Base-by-base conservation (phyloP, 2,113 vertebrate genomes). In the Barbus barbus region DNA sequence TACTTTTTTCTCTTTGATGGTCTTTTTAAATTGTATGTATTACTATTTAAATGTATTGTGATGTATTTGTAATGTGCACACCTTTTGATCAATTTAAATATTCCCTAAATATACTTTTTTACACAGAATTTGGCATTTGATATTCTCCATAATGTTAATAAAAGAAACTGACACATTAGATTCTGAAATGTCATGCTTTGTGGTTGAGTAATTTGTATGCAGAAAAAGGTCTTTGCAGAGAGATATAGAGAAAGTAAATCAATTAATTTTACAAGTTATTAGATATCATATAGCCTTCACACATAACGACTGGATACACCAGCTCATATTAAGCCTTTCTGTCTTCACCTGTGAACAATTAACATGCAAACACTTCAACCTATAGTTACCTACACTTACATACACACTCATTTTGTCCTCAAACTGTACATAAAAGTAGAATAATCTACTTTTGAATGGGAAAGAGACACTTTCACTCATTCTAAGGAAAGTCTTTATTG, bases 401-500 rank as follows among this genome's bases (percentile, higher is more conserved):
- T n/a, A n/a, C n/a, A n/a, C n/a, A n/a, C n/a, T n/a, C n/a, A n/a
- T n/a, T 41, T 41, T 41, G 41, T 44, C 41, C 41, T 44, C 41
- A 44, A 44, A 12, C 41, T 44, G 41, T 44, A 44, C 41, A 44
- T 3, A 33, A 33, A 20, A 33, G 14, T 31, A 65, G 0, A 33
- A 65, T 65, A 65, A 11, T 67, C 4, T 22, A 9, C 13, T 51
- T 51, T 33, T 60, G 44, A 33, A 65, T 6, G 3, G 36, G 56
- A 85, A 81, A 53, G 53, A 81, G n/a, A 84, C 53, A 5, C 61
- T 38, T 60, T 48, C 63, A 85, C 51, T 83, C 80, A 92, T 95
- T 96, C 95, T 96, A 98, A 97, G 97, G 96, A 96, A 95, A 95
- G 89, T 96, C 93, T 98, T 98, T 98, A 98, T 97, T 98, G 94